Evolutionary conservation across 2,113 vertebrate species (phyloP), one percentile per base, ranked within the genome.

Genomic region (Thalassarche chlororhynchos): DNA sequence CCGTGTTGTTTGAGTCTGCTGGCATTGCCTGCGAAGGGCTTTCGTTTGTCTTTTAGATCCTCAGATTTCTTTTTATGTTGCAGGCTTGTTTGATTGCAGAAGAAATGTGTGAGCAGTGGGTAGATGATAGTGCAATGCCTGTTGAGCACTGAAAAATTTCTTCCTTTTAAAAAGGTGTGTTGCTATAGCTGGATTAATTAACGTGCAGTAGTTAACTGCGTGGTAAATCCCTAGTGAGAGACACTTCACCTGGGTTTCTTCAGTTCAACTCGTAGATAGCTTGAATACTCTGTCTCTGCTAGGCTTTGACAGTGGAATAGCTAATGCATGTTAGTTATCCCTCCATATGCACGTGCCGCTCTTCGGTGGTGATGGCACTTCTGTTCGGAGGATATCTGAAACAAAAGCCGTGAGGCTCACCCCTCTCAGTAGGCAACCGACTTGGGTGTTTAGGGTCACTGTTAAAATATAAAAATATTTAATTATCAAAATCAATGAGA

Each of bases 281-380:
- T 40, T 64, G 21, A 57, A 28, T 46, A 4, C 14, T 12, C 12
- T 25, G 29, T 68, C 70, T 58, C 31, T 55, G 16, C 14, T 46
- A 9, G 55, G 28, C 79, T 87, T 36, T 61, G 88, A 29, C 36
- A 14, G 36, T 34, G 47, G 28, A 58, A 8, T 20, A 66, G 51
- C n/a, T 46, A 4, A 36, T n/a, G 28, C 2, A 0, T n/a, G 11
- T 26, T 60, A 0, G 0, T 51, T 71, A 32, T n/a, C 25, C 44
- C 15, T 55, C 34, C 7, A 0, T 19, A 18, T 12, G 32, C n/a
- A 8, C 16, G 0, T 9, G 44, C 61, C 9, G 2, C 17, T 82
- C 25, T 44, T 31, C 52, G 17, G 15, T 68, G 88, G 9, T 14
- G 18, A 12, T 36, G 28, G 23, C 6, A 5, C 4, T 31, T 82